phyloP scores from a whole-genome alignment of 2,113 vertebrate genomes.

The Ondatra zibethicus region DNA sequence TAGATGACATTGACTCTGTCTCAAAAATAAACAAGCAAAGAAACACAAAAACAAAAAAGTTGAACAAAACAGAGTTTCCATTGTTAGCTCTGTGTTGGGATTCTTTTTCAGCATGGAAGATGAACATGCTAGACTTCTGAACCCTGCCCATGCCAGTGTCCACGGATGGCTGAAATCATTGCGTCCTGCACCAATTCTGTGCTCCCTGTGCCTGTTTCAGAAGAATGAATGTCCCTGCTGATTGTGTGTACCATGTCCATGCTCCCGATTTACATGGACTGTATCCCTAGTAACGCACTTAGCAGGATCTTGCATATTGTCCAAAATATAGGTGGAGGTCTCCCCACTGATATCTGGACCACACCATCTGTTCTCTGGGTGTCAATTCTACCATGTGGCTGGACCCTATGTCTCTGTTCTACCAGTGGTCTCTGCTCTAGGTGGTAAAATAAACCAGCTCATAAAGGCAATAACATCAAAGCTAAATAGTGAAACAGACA shows the following conservation, averaged over 20 bases:
- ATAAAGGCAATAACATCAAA: not conserved
- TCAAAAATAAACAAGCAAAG: not conserved
- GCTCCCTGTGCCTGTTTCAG: not conserved
- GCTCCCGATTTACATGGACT: not conserved
- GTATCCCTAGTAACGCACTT: not conserved
- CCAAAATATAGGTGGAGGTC: not conserved
- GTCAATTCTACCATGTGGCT: not conserved
- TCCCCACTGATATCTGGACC: not conserved
- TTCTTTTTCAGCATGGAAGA: not conserved
- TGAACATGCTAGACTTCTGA: not conserved
- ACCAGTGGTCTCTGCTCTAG: not conserved
- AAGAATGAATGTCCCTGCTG: not conserved
- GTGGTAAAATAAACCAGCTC: not conserved
- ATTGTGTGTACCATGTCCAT: not conserved
- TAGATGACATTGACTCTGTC: not conserved
- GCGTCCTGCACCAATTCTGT: not conserved
- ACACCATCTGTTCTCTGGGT: not conserved
- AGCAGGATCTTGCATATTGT: not conserved
- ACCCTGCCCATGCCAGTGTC: not conserved
- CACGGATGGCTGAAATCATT: not conserved
- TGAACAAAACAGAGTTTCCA: not conserved
- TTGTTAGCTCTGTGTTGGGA: not conserved
- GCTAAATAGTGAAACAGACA: not conserved
- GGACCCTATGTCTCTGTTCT: not conserved
- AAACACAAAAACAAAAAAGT: not conserved